These are phyloP conservation scores for Autographa gamma DNA, from an alignment of 2,888 invertebrate genomes.

Conservation along the genomic window DNA sequence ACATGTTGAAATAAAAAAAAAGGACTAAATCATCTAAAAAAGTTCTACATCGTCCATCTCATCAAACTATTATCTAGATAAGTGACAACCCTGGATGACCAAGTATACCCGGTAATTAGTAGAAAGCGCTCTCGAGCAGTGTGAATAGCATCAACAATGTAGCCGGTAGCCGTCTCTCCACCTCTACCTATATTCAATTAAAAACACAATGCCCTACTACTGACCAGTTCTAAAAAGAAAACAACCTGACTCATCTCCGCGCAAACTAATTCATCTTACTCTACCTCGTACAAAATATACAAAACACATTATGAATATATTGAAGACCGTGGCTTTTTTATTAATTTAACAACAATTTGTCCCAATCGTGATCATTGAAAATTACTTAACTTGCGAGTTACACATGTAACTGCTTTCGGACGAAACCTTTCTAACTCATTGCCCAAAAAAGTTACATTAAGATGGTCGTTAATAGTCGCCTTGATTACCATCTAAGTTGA, in stretches of 20 bases:
- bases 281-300: constrained; percentile 31
- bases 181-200: constrained; percentile 78
- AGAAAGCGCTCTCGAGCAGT: constrained; percentile 79
- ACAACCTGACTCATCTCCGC: constrained; percentile 56
- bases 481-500: constrained; percentile 88
- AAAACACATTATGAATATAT: constrained; percentile 18
- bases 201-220: constrained; percentile 73
- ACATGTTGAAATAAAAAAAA: no score
- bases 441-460: constrained; percentile 85
- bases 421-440: constrained; percentile 76
- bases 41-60: no score
- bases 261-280: constrained; percentile 41
- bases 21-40: no score
- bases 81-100: constrained; percentile 70
- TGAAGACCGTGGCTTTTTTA: constrained; percentile 39
- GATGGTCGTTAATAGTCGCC: constrained; percentile 84
- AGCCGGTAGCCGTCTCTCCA: constrained; percentile 75
- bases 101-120: constrained; percentile 77
- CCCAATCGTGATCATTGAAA: constrained; percentile 56
- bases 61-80: not conserved
- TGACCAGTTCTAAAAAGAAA: constrained; percentile 62
- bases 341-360: constrained; percentile 48
- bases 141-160: constrained; percentile 81
- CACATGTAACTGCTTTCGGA: constrained; percentile 45
- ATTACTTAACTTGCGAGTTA: constrained; percentile 50